A percentile compares a stretch with the other conserved stretches of the same genome.
These are phyloP conservation scores for Eristalis intricaria DNA, from an alignment of 2,888 invertebrate species.

Conservation along the genomic window DNA sequence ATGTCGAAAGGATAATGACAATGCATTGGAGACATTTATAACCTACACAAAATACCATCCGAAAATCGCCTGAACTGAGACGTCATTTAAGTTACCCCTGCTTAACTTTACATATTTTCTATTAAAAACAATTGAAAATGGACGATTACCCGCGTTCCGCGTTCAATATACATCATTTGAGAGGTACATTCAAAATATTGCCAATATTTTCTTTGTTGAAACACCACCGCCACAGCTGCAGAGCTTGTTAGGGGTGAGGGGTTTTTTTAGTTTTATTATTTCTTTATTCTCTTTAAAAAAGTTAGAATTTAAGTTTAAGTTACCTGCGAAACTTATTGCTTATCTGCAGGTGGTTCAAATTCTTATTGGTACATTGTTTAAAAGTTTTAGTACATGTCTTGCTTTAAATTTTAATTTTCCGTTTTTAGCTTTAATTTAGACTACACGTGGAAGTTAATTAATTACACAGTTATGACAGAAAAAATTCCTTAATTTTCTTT, in stretches of 20 bases:
- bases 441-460: no score
- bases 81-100: constrained; percentile 92
- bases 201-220: constrained; percentile 94
- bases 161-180: constrained; percentile 88
- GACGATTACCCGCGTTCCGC: constrained; percentile 88
- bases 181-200: constrained; percentile 95
- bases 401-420: no score
- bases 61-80: constrained; percentile 88
- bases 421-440: no score
- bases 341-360: no score
- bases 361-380: no score
- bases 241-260: constrained; percentile 76
- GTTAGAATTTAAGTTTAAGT: no score
- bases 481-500: no score
- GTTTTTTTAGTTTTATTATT: no score
- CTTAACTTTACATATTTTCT: constrained; percentile 96
- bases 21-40: constrained; percentile 91
- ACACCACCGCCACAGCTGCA: constrained; percentile 84
- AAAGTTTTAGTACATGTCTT: no score
- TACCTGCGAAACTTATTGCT: no score
- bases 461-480: no score
- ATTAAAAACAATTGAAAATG: constrained; percentile 91
- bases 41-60: constrained; percentile 94
- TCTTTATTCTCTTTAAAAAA: no score
- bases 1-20: constrained; percentile 91